Base-by-base conservation (phyloP, 2,888 invertebrate genomes). In the Horisme vitalbata region DNA sequence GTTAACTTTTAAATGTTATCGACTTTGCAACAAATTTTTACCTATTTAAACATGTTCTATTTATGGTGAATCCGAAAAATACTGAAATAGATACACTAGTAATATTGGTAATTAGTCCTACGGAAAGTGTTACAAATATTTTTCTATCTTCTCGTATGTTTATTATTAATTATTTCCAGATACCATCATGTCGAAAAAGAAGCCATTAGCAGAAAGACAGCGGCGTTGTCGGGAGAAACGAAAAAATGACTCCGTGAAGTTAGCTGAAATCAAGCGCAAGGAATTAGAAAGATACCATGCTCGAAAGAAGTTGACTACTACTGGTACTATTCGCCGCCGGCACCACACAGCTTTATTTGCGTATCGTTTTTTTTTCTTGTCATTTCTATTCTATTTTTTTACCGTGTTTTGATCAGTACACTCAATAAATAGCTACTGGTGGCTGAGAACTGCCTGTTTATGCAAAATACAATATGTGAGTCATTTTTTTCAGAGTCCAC, bases 301-400 rank as follows among this genome's bases (percentile, higher is more conserved):
- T 36, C 52, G 53, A 21, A 62, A 63, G 36, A 59, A 55, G 44
- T 41, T 65, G n/a, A n/a, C n/a, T n/a, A n/a, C n/a, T n/a, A n/a
- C n/a, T 46, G 46, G 46, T 46, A 46, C 36, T 46, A 46, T 46
- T 46, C 46, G 46, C 41, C 46, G 41, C 41, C 47, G 47, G 47
- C 47, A 48, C 47, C 41, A 48, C 41, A 46, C 46, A 46, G 41
- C 46, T 46, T 41, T 47, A 47, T 47, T 47, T 47, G 46, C 46
- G 46, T 47, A 47, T 47, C 46, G 41, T 47, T 47, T 47, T 47
- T 45, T 47, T 47, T 47, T 35, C 46, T 47, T 24, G 46, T 47
- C 46, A 47, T 15, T 15, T 15, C 15, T 15, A 15, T 15, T 15
- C 15, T 15, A 15, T 15, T 15, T 15, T 15, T 15, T 15, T 15